A percentile compares a stretch with the other conserved stretches of the same genome.
Evolutionary conservation across 2,797 vertebrate genomes (phyloP).

Genomic region (Pseudopleuronectes americanus): DNA sequence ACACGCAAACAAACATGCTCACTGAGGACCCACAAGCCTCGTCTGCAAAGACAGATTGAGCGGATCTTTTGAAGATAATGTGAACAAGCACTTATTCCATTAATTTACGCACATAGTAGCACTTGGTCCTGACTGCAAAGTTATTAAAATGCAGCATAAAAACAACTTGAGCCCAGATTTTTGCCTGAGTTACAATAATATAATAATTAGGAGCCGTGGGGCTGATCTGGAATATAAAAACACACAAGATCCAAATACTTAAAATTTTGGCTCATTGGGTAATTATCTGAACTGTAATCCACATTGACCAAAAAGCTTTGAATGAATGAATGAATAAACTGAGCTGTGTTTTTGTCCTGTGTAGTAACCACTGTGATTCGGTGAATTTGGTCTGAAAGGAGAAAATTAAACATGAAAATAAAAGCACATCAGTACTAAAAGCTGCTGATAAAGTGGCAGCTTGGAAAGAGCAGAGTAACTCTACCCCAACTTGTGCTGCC

Average conservation of each 20-base stretch:
- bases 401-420: slow-evolving; percentile 1
- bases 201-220: slow-evolving; percentile 25
- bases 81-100: slow-evolving; percentile 54
- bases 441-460: slow-evolving; percentile 17
- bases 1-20: slow-evolving; percentile 11
- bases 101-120: slow-evolving; percentile 51
- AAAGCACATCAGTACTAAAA: neutral
- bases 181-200: slow-evolving; percentile 34
- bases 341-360: neutral
- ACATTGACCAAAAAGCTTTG: neutral
- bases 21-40: slow-evolving; percentile 25
- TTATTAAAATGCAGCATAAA: slow-evolving; percentile 54
- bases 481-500: slow-evolving; percentile 14
- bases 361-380: neutral
- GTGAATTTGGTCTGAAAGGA: neutral
- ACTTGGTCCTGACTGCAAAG: slow-evolving; percentile 46
- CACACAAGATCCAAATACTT: neutral
- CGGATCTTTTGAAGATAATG: slow-evolving; percentile 55
- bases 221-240: slow-evolving; percentile 37
- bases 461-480: slow-evolving; percentile 17
- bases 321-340: neutral
- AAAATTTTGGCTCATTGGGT: slow-evolving; percentile 7
- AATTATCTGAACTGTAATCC: neutral
- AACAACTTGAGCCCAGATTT: slow-evolving; percentile 38
- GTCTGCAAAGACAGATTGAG: slow-evolving; percentile 44